A percentile compares a stretch with the other conserved stretches of the same genome.
phyloP scores from a whole-genome alignment of 2,113 vertebrate species.

The Scomber colias region DNA sequence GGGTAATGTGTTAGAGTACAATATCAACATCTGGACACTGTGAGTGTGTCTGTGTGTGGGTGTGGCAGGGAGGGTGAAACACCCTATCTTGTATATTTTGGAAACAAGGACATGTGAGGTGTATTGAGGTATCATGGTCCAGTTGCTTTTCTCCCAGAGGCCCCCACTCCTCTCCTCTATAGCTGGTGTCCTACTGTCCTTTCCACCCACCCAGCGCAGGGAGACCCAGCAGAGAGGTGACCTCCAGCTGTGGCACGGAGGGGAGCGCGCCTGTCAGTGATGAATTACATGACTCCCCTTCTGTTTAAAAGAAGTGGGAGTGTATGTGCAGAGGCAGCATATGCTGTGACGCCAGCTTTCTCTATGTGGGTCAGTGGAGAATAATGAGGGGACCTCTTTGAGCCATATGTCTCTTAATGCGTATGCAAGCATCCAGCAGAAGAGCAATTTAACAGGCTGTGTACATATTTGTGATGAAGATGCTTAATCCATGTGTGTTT shows the following conservation, averaged over 20 bases:
- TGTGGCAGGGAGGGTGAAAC: constrained; percentile 1
- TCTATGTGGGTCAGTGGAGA: constrained; percentile 69
- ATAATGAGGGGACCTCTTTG: constrained; percentile 68
- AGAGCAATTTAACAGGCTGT: constrained; percentile 4
- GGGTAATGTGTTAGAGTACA: constrained; percentile 23
- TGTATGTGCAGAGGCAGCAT: constrained; percentile 62
- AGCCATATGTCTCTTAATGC: constrained; percentile 58
- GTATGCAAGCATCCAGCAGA: constrained; percentile 12
- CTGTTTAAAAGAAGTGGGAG: constrained; percentile 62
- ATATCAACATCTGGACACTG: constrained; percentile 23
- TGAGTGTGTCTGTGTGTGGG: not conserved
- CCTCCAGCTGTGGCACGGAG: constrained; percentile 65
- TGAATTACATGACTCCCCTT: constrained; percentile 67
- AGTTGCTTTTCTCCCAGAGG: constrained; percentile 26
- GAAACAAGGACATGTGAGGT: constrained; percentile 54
- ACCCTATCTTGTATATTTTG: not conserved
- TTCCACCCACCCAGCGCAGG: constrained; percentile 34
- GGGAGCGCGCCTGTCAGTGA: constrained; percentile 71
- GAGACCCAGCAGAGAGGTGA: constrained; percentile 67
- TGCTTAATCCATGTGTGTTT: constrained; percentile 10
- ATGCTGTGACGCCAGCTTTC: constrained; percentile 51
- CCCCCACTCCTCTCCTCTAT: not conserved
- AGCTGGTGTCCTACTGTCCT: constrained; percentile 51
- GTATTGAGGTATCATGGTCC: constrained; percentile 25
- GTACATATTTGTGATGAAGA: constrained; percentile 21